Conservation (phyloP, 2,888 invertebrate species). For the Parnassius mnemosyne region DNA sequence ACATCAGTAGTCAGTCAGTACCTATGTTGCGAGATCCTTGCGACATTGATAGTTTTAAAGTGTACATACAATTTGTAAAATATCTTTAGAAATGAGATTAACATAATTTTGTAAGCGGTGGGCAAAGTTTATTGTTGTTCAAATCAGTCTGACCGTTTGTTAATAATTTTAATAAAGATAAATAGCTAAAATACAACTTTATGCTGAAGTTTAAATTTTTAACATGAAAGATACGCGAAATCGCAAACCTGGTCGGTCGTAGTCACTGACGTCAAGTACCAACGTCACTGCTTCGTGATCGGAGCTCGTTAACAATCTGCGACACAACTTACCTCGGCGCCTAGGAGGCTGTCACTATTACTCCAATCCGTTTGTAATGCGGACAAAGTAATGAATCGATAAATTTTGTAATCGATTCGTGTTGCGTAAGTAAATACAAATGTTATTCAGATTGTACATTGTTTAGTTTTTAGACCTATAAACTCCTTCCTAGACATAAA, state of each 20-base stretch:
- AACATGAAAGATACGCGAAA: constrained; percentile 35
- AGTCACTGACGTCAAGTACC: constrained; percentile 39
- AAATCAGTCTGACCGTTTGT: too few relatives aligned
- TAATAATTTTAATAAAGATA: too few relatives aligned
- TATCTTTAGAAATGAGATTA: too few relatives aligned
- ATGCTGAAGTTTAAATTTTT: constrained; percentile 15
- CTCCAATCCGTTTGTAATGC: constrained; percentile 2
- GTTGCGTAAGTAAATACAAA: background rate
- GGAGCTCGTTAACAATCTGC: constrained; percentile 1
- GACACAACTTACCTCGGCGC: constrained; percentile 17
- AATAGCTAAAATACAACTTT: background rate
- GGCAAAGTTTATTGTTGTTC: too few relatives aligned
- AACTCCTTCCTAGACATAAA: too few relatives aligned
- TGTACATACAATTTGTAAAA: too few relatives aligned
- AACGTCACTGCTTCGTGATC: constrained; percentile 32
- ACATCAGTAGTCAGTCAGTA: too few relatives aligned
- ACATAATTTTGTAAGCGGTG: too few relatives aligned
- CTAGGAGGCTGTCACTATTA: constrained; percentile 5
- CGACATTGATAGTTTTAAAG: too few relatives aligned
- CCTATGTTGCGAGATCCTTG: too few relatives aligned
- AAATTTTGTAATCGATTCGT: background rate
- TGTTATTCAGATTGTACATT: too few relatives aligned
- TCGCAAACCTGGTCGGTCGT: constrained; percentile 30
- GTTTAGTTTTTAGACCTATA: too few relatives aligned
- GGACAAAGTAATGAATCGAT: constrained; percentile 1